Conservation (phyloP, 2,888 invertebrate genomes). For the Amiota minor region DNA sequence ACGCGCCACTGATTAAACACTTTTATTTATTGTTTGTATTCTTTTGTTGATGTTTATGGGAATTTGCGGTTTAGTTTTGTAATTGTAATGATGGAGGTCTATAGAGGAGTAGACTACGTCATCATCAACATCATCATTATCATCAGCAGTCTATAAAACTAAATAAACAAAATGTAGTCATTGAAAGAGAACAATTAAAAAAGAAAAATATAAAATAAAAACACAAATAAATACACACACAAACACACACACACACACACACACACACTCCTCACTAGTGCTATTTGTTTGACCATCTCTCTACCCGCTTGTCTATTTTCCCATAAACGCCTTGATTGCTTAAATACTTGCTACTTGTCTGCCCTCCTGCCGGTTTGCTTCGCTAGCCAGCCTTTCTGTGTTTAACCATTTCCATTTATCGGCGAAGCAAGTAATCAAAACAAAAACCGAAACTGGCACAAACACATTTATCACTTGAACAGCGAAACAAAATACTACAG, state of each 20-base stretch:
- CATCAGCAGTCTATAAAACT: no score
- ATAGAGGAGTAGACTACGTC: no score
- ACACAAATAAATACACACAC: neutral
- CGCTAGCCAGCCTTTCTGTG: neutral
- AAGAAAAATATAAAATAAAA: neutral
- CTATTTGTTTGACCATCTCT: no score
- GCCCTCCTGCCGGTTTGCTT: neutral
- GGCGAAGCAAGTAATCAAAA: constrained; percentile 35
- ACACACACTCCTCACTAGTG: neutral
- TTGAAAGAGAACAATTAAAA: constrained; percentile 20
- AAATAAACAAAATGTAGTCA: constrained; percentile 14
- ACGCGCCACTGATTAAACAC: no score
- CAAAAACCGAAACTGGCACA: constrained; percentile 43
- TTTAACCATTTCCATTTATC: neutral
- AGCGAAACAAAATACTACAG: constrained; percentile 36
- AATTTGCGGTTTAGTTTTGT: no score
- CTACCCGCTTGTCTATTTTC: no score
- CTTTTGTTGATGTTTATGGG: no score
- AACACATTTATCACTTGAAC: constrained; percentile 36
- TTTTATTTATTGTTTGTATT: no score
- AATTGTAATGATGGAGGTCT: no score
- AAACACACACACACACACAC: neutral
- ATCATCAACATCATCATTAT: no score
- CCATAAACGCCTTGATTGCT: neutral
- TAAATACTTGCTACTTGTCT: neutral